Evolutionary conservation across 2,888 invertebrate genomes (phyloP).

Genomic region (Rhamnusium bicolor): DNA sequence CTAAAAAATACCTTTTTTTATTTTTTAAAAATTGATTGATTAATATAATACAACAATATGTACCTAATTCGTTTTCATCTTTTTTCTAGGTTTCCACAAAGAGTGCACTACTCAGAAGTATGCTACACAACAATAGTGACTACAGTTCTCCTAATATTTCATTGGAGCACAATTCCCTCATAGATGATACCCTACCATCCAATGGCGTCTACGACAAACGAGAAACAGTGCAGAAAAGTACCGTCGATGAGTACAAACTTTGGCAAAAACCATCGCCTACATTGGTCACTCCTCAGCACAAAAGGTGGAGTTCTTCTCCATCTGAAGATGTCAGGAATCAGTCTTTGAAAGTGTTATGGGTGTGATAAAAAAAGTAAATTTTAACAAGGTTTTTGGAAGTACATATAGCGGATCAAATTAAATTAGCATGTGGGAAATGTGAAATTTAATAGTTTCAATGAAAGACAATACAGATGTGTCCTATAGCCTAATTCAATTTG

Average conservation of each 20-base stretch:
- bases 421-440: background rate
- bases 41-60: no score
- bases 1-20: no score
- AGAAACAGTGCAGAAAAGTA: slow-evolving; percentile 18
- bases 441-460: no score
- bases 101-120: slow-evolving; percentile 62
- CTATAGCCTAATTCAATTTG: background rate
- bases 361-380: slow-evolving; percentile 46
- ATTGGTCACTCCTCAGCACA: slow-evolving; percentile 54
- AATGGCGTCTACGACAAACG: slow-evolving; percentile 5
- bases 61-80: no score
- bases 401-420: background rate
- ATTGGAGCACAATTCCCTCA: slow-evolving; percentile 26
- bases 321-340: slow-evolving; percentile 55
- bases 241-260: slow-evolving; percentile 60
- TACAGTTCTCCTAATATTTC: slow-evolving; percentile 45
- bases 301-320: slow-evolving; percentile 66
- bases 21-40: no score
- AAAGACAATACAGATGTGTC: background rate
- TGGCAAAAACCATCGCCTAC: slow-evolving; percentile 62
- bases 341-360: slow-evolving; percentile 65
- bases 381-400: background rate
- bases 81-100: slow-evolving; percentile 59
- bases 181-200: slow-evolving; percentile 33
- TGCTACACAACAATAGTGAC: slow-evolving; percentile 60